Base-by-base conservation (phyloP, 2,113 vertebrate genomes). In the Macquaria ambigua region DNA sequence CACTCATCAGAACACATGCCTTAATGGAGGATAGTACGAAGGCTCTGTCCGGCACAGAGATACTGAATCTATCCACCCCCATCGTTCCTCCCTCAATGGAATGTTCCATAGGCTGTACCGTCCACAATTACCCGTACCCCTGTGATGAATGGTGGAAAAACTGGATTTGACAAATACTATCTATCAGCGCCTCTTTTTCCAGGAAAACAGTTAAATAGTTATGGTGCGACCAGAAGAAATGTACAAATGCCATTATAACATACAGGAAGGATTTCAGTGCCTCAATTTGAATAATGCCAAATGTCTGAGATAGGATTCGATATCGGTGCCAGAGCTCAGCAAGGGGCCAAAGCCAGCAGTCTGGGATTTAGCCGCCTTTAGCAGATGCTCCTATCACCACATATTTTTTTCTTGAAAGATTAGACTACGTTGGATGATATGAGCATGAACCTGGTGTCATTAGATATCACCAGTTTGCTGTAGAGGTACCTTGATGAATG, bases 1-100 rank as follows among this genome's bases (percentile, higher is more conserved):
- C 94, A 93, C 93, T 94, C 95, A 93, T 95, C 91, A 94, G 89
- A 92, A 89, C 80, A 76, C 91, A 93, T 91, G 89, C 93, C 87
- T 93, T 95, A 94, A 95, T 93, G 92, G 90, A 93, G 85, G 90
- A 89, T 66, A 86, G 79, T 90, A 79, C 53, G 37, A 85, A 86
- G 82, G 79, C 77, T 77, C 83, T 87, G 92, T 92, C 87, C 81
- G 73, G 84, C 79, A 86, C 82, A 84, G 83, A 84, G 85, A 87
- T 87, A 89, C 66, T 83, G 82, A 88, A 83, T 87, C 87, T 64
- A 73, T 81, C 86, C 72, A 69, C 82, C 78, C 86, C 89, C 50
- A 71, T 91, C 77, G 90, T 93, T 93, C 81, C 90, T 91, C 78
- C 83, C 63, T 82, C 34, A 21, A 43, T 86, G 83, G 80, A 93